Evolutionary conservation across 2,797 vertebrate genomes (phyloP).

Genomic region (Catamblyrhynchus diadema): DNA sequence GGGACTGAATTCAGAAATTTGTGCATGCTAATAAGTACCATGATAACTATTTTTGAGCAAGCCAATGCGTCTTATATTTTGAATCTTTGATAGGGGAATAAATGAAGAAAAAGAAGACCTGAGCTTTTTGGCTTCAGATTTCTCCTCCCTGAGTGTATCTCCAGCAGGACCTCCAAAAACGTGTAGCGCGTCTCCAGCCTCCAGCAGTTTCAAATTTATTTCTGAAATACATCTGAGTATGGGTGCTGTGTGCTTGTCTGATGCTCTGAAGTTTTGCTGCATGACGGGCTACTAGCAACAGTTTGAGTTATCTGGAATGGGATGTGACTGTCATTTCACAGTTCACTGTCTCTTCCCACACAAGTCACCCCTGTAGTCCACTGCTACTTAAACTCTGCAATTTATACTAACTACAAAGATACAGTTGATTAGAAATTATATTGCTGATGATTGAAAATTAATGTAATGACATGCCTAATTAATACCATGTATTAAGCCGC

Average conservation of each 20-base stretch:
- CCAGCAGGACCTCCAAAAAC: not conserved
- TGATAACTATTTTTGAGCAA: not conserved
- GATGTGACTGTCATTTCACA: not conserved
- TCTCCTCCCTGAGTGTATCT: not conserved
- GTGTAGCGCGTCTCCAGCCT: not conserved
- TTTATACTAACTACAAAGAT: not conserved
- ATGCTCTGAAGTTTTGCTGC: not conserved
- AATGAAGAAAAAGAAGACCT: not conserved
- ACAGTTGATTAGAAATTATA: not conserved
- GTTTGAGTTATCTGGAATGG: not conserved
- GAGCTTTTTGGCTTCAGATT: not conserved
- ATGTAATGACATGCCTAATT: not conserved
- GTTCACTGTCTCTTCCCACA: not conserved
- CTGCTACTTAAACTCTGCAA: not conserved
- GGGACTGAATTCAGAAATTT: not conserved
- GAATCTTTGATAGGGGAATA: not conserved
- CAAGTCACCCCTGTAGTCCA: not conserved
- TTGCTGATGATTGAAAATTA: not conserved
- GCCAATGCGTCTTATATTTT: rapidly evolving
- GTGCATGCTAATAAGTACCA: not conserved
- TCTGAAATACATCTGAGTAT: not conserved
- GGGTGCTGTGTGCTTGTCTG: not conserved
- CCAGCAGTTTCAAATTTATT: not conserved
- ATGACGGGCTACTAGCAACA: not conserved
- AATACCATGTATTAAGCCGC: not conserved